Evolutionary conservation across 2,888 invertebrate genomes (phyloP).

Genomic region (Sisyra terminalis): DNA sequence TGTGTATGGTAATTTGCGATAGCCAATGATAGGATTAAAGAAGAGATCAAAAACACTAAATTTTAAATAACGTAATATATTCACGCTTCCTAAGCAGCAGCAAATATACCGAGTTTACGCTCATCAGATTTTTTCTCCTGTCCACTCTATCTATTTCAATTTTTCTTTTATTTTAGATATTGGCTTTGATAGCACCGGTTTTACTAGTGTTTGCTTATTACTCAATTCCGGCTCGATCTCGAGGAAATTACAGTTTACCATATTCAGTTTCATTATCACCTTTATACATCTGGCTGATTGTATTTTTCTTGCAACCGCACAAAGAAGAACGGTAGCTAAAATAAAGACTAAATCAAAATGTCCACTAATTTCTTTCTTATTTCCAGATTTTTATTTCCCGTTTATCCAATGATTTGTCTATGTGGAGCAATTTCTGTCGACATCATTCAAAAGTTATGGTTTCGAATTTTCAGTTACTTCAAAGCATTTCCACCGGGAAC

Average conservation of each 20-base stretch:
- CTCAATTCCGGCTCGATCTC: slow-evolving; percentile 48
- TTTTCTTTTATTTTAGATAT: slow-evolving; percentile 31
- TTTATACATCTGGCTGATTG: slow-evolving; percentile 70
- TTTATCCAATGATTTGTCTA: slow-evolving; percentile 82
- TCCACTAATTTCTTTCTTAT: slow-evolving; percentile 26
- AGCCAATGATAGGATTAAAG: no score
- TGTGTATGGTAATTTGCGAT: no score
- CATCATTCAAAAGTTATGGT: slow-evolving; percentile 58
- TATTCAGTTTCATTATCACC: slow-evolving; percentile 63
- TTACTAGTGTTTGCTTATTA: slow-evolving; percentile 35
- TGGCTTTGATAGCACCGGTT: slow-evolving; percentile 43
- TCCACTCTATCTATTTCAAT: no score
- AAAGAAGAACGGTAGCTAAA: slow-evolving; percentile 57
- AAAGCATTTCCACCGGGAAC: slow-evolving; percentile 25
- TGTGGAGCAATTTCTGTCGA: slow-evolving; percentile 66
- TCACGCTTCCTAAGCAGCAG: no score
- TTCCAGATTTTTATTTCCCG: slow-evolving; percentile 75
- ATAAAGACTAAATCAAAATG: slow-evolving; percentile 27
- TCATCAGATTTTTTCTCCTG: no score
- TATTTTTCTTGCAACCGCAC: slow-evolving; percentile 84
- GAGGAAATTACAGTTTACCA: slow-evolving; percentile 52
- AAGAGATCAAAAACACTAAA: no score
- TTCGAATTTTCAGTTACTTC: slow-evolving; percentile 29
- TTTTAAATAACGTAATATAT: no score
- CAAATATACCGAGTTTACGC: no score